Evolutionary conservation across 1,140 invertebrate genomes (phyloP).

Genomic region (Popillia japonica): DNA sequence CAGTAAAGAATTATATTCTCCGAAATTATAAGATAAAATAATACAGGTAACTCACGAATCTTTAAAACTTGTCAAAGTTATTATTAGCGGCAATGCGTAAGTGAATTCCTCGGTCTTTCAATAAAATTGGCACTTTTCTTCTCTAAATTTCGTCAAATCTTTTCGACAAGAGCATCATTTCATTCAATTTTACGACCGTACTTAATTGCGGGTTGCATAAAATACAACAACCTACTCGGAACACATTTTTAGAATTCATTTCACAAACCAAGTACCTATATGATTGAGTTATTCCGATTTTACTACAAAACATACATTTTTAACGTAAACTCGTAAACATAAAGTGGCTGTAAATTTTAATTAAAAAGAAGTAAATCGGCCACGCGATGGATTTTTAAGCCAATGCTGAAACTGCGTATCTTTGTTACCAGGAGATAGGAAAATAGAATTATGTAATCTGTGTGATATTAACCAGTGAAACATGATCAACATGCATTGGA

Average conservation of each 20-base stretch:
- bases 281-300: background rate
- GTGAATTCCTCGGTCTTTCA: too few relatives aligned
- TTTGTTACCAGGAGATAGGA: background rate
- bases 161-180: too few relatives aligned
- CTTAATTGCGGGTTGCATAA: background rate
- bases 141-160: too few relatives aligned
- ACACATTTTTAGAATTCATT: background rate
- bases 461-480: background rate
- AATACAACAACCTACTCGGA: background rate
- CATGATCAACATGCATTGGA: background rate
- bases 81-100: too few relatives aligned
- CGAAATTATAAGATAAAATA: too few relatives aligned
- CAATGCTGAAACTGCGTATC: background rate
- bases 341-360: constrained; percentile 7
- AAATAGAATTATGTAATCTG: background rate
- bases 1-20: too few relatives aligned
- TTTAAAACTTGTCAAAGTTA: too few relatives aligned
- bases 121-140: too few relatives aligned
- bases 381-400: background rate
- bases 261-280: background rate
- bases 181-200: too few relatives aligned
- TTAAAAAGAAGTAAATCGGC: background rate
- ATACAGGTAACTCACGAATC: too few relatives aligned
- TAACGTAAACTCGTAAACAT: background rate
- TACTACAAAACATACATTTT: background rate